Evolutionary conservation across 2,113 vertebrate species (phyloP), one percentile per base, ranked within the genome.

Genomic region (Morone chrysops): DNA sequence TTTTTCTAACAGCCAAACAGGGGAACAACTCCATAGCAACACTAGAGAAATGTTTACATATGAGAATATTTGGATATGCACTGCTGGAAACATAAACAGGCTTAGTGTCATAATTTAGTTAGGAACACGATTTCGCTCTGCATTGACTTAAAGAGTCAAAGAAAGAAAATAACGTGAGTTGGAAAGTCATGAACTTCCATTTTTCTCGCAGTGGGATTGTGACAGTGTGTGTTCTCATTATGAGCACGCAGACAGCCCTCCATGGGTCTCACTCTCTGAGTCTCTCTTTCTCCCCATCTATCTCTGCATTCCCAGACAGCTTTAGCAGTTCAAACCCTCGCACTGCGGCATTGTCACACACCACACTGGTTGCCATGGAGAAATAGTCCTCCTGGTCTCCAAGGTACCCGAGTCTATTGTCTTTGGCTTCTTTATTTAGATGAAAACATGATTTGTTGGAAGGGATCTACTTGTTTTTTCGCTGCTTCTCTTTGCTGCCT

Each of bases 321-420:
- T 91, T 92, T 88, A 87, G 92, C 93, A 89, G 92, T 94, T 95
- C 92, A 94, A 94, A 92, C 86, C 92, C 92, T 89, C 89, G 85
- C 93, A 94, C 92, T 93, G 92, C 94, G 85, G 92, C 93, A 93
- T 91, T 90, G 92, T 93, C 94, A 95, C 94, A 93, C 93, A 93
- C 92, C 92, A 93, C 88, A 84, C 90, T 88, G 88, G 95, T 96
- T 96, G 94, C 95, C 95, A 96, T 96, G 95, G 95, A 94, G 95
- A 96, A 95, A 93, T 94, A 94, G 92, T 95, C 94, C 94, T 95
- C 92, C 90, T 94, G 93, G 95, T 96, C 95, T 96, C 95, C 95
- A 96, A 95, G 95, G 94, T 95, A 95, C 94, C 95, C 92, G 53
- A 93, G 92, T 90, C 93, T 94, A 95, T 95, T 96, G 94, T 95